phyloP scores from a whole-genome alignment of 2,888 invertebrate genomes.

The Lithophane socia region DNA sequence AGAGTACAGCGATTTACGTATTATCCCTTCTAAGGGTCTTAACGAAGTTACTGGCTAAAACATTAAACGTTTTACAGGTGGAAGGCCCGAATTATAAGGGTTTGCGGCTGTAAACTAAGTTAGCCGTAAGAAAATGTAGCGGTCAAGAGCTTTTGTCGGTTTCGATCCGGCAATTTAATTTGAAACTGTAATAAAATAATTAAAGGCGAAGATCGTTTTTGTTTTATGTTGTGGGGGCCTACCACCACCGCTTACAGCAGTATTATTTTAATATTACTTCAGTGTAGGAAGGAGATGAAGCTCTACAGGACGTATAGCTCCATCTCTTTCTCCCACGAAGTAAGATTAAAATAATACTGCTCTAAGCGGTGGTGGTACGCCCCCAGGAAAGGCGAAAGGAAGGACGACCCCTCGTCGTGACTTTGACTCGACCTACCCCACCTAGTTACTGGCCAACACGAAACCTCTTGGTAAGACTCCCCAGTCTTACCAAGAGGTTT shows the following conservation, averaged over 20 bases:
- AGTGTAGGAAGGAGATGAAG: too few species aligned
- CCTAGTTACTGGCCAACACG: too few species aligned
- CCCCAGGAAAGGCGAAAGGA: background rate
- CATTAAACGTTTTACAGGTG: conserved; percentile 62
- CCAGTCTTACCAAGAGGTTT: background rate
- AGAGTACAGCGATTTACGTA: conserved; percentile 54
- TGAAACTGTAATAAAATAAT: conserved; percentile 16
- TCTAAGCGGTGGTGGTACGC: too few species aligned
- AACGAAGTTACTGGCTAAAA: conserved; percentile 62
- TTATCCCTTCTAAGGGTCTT: conserved; percentile 62
- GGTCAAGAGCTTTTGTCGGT: conserved; percentile 36
- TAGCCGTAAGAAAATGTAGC: conserved; percentile 46
- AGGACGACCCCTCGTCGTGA: too few species aligned
- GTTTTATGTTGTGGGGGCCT: background rate
- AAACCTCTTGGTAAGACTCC: too few species aligned
- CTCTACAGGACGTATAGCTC: too few species aligned
- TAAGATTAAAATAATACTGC: too few species aligned
- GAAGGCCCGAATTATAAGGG: conserved; percentile 54
- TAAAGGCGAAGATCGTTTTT: background rate
- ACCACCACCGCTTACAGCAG: too few species aligned
- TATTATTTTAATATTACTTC: too few species aligned
- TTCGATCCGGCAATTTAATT: conserved; percentile 3
- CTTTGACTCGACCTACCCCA: too few species aligned
- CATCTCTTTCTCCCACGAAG: too few species aligned
- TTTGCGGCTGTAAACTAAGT: conserved; percentile 52